A percentile compares a stretch with the other conserved stretches of the same genome.
Evolutionary conservation across 2,113 vertebrate genomes (phyloP).

Genomic region (Daboia siamensis): DNA sequence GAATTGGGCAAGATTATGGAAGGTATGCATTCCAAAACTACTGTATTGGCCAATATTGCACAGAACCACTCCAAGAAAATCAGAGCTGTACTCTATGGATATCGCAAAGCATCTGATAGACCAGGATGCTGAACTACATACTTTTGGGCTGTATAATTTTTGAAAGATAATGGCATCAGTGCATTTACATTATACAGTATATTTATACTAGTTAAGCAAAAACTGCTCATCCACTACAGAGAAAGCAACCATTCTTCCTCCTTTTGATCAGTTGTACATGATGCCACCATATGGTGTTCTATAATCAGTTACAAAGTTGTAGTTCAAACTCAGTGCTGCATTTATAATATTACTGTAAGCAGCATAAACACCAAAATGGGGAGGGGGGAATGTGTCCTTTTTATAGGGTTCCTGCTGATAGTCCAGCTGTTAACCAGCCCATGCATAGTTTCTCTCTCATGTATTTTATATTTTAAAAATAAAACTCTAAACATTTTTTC

Average conservation of each 20-base stretch:
- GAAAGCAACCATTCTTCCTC: conserved; percentile 41
- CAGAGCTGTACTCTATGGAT: too few relatives aligned
- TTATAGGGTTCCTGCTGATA: conserved; percentile 63
- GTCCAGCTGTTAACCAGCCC: conserved; percentile 55
- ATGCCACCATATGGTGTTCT: conserved; percentile 56
- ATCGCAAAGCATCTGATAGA: not conserved
- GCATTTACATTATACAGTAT: conserved; percentile 15
- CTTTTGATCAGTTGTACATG: conserved; percentile 56
- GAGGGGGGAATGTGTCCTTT: conserved; percentile 64
- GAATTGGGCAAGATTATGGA: not conserved
- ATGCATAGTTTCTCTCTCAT: conserved; percentile 33
- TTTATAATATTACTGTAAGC: conserved; percentile 51
- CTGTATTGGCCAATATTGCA: not conserved
- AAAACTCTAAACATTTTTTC: conserved; percentile 65
- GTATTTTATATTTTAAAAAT: conserved; percentile 54
- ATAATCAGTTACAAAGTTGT: conserved; percentile 58
- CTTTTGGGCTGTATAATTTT: not conserved
- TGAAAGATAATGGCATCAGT: conserved; percentile 17
- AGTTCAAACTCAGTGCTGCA: conserved; percentile 61
- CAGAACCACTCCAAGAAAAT: too few relatives aligned
- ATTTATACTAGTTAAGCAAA: conserved; percentile 50
- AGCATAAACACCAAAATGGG: conserved; percentile 57
- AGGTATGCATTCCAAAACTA: not conserved
- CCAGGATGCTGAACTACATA: not conserved
- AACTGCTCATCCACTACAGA: conserved; percentile 17